phyloP scores from a whole-genome alignment of 37 sponge, comb jelly and placozoan genomes.

The Beroe forskalii region DNA sequence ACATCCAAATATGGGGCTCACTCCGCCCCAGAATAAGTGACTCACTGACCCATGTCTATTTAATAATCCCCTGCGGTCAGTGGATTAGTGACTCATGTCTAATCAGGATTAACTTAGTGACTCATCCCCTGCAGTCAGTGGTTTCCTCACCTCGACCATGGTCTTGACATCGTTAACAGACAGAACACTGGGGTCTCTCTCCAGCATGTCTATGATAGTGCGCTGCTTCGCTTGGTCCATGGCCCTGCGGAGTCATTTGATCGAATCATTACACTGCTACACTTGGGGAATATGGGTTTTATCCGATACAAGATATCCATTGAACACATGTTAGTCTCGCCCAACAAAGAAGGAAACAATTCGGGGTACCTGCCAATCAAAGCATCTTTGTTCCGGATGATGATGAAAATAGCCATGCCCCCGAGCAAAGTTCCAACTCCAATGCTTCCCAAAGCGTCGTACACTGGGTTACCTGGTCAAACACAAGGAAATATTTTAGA shows the following conservation, averaged over 20 bases:
- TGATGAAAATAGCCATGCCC: conserved; percentile 89
- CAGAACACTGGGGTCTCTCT: conserved; percentile 1
- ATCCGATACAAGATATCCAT: too few relatives aligned
- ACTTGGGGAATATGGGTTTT: too few relatives aligned
- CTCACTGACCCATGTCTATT: too few relatives aligned
- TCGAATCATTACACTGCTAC: too few relatives aligned
- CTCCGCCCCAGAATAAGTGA: too few relatives aligned
- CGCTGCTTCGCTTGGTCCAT: conserved; percentile 4
- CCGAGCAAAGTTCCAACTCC: conserved; percentile 93
- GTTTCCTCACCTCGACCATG: conserved; percentile 45
- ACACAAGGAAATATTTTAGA: neutral
- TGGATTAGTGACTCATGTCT: neutral
- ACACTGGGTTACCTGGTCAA: conserved; percentile 75
- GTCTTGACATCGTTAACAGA: conserved; percentile 59
- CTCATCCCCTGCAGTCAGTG: neutral
- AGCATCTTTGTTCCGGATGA: conserved; percentile 89
- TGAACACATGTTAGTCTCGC: too few relatives aligned
- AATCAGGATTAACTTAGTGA: neutral
- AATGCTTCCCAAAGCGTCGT: conserved; percentile 94
- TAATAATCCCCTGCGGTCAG: too few relatives aligned
- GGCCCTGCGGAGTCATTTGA: conserved; percentile 27
- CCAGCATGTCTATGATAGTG: conserved; percentile 1
- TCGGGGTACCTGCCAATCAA: conserved; percentile 95
- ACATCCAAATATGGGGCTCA: too few relatives aligned
- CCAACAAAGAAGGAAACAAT: too few relatives aligned